These are phyloP conservation scores for Cotesia typhae DNA, from an alignment of 1,140 invertebrate species.

Conservation along the genomic window DNA sequence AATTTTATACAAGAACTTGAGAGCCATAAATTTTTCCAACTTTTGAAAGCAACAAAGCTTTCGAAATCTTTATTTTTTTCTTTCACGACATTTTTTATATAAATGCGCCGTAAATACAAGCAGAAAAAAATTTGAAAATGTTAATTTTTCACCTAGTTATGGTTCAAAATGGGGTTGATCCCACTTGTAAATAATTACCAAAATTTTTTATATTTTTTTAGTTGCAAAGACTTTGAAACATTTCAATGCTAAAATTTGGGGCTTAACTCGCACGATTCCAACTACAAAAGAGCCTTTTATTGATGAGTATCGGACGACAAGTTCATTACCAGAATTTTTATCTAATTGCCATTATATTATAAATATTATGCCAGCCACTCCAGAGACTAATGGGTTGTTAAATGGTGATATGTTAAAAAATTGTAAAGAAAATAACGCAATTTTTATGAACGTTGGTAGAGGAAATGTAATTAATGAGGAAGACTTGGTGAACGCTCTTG, in stretches of 20 bases:
- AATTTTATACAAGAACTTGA: too few relatives aligned
- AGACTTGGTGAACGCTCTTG: slow-evolving; percentile 67
- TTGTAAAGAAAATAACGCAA: slow-evolving; percentile 55
- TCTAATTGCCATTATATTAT: slow-evolving; percentile 69
- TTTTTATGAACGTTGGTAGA: slow-evolving; percentile 71
- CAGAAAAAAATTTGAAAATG: too few relatives aligned
- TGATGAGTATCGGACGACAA: slow-evolving; percentile 51
- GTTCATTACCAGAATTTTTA: slow-evolving; percentile 61
- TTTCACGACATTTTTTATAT: too few relatives aligned
- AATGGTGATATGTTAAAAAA: slow-evolving; percentile 62
- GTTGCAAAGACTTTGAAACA: slow-evolving; percentile 61
- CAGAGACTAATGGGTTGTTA: slow-evolving; percentile 66
- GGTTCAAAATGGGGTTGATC: too few relatives aligned
- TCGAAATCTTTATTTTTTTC: too few relatives aligned
- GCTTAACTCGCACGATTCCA: slow-evolving; percentile 48
- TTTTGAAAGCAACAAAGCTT: too few relatives aligned
- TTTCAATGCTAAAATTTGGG: slow-evolving; percentile 59
- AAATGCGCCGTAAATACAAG: too few relatives aligned
- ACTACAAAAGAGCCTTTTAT: slow-evolving; percentile 47
- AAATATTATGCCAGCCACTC: slow-evolving; percentile 68
- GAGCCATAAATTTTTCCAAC: too few relatives aligned
- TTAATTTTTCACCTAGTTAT: too few relatives aligned
- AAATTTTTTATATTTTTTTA: slow-evolving; percentile 43
- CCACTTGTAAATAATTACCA: too few relatives aligned
- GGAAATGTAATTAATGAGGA: slow-evolving; percentile 67